These are phyloP conservation scores for Natrix natrix DNA, from an alignment of 2,797 vertebrate genomes.

Conservation along the genomic window DNA sequence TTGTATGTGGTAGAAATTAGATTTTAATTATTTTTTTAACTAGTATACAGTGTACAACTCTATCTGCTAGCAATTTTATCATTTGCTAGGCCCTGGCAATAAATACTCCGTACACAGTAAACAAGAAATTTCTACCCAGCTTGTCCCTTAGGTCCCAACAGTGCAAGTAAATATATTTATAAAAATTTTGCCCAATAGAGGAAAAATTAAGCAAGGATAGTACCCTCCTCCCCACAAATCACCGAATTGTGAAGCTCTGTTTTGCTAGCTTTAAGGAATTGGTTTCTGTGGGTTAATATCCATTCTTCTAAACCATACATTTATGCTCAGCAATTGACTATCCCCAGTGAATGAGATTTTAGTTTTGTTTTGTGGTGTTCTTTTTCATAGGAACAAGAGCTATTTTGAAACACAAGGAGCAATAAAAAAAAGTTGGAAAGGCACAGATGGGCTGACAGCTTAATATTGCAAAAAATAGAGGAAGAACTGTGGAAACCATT, in stretches of 20 bases:
- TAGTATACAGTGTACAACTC: not conserved
- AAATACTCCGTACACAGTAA: not conserved
- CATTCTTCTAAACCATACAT: not conserved
- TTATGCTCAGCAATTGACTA: not conserved
- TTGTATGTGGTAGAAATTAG: not conserved
- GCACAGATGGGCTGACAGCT: not conserved
- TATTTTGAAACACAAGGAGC: not conserved
- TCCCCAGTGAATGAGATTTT: not conserved
- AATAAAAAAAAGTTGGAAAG: not conserved
- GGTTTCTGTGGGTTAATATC: not conserved
- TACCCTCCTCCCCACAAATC: no score
- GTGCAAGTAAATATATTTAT: not conserved
- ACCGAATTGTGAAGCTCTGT: not conserved
- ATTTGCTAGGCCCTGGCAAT: not conserved
- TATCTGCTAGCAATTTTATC: not conserved
- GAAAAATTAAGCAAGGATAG: not conserved
- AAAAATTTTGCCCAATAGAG: not conserved
- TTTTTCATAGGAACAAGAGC: not conserved
- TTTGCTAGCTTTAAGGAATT: not conserved
- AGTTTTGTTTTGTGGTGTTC: not conserved
- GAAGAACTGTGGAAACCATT: not conserved
- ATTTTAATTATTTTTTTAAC: slow-evolving; percentile 5
- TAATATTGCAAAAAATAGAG: not conserved
- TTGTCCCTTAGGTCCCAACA: not conserved
- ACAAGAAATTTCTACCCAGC: accelerated